Conservation (phyloP, 1,140 invertebrate genomes). For the Sycophaga agraensis region DNA sequence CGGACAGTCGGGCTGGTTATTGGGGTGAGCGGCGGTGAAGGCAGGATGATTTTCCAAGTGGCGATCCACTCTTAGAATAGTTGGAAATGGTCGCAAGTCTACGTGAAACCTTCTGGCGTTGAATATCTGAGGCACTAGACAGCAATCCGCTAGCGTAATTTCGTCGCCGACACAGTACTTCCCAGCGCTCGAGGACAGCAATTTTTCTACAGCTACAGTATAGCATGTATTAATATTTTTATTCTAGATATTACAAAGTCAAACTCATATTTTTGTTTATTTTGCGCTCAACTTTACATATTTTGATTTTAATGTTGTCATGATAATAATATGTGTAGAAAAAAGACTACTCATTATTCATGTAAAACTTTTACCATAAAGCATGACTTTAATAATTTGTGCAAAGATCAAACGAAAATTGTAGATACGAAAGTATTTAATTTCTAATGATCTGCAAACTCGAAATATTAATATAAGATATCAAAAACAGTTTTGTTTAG, state of each 20-base stretch:
- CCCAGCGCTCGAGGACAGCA: conserved; percentile 79
- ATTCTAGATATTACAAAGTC: not conserved
- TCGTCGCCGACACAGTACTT: conserved; percentile 94
- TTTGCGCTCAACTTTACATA: too few relatives aligned
- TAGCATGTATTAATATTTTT: conserved; percentile 12
- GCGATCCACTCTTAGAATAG: conserved; percentile 82
- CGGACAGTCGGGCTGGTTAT: conserved; percentile 89
- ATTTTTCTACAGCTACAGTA: conserved; percentile 79
- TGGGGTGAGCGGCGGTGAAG: conserved; percentile 84
- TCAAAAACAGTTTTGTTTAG: too few relatives aligned
- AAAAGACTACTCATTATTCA: too few relatives aligned
- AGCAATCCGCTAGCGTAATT: conserved; percentile 92
- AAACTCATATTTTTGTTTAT: too few relatives aligned
- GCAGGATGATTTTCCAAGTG: conserved; percentile 84
- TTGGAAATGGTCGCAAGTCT: conserved; percentile 85
- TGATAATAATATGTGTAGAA: too few relatives aligned
- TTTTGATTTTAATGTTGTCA: too few relatives aligned
- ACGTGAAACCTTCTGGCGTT: conserved; percentile 91
- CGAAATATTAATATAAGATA: too few relatives aligned
- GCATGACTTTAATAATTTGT: too few relatives aligned
- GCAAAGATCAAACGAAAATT: too few relatives aligned
- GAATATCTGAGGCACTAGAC: conserved; percentile 91
- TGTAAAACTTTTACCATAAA: too few relatives aligned
- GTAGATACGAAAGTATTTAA: too few relatives aligned
- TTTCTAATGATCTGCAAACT: too few relatives aligned